Percentiles rank a stretch among this genome's conserved stretches.
phyloP scores from a whole-genome alignment of 2,113 vertebrate species.

The Actinemys pallida region DNA sequence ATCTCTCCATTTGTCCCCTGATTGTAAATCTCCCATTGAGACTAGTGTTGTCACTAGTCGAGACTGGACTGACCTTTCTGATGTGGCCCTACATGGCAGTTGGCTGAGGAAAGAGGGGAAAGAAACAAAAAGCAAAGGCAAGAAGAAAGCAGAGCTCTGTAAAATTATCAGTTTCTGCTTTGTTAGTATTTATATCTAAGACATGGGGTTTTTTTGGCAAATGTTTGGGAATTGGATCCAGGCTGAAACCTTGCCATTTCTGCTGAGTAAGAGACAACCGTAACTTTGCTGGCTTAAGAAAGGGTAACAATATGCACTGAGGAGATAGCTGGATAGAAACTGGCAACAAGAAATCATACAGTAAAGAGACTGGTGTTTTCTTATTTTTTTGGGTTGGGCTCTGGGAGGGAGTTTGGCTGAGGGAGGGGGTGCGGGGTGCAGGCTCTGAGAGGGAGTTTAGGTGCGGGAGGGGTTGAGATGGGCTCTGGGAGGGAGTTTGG shows the following conservation, averaged over 20 bases:
- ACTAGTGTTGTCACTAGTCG: background rate
- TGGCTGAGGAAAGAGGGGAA: background rate
- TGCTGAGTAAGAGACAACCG: slow-evolving; percentile 54
- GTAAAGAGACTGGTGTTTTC: background rate
- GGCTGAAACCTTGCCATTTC: slow-evolving; percentile 36
- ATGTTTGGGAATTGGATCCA: slow-evolving; percentile 42
- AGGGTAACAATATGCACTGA: background rate
- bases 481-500: too few relatives aligned
- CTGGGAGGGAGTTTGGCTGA: too few relatives aligned
- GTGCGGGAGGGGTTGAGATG: too few relatives aligned
- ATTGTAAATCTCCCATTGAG: background rate
- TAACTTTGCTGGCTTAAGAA: slow-evolving; percentile 13
- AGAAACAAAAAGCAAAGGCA: background rate
- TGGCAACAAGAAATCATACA: slow-evolving; percentile 6
- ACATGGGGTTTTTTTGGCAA: slow-evolving; percentile 26
- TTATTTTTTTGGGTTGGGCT: background rate
- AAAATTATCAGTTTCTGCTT: slow-evolving; percentile 38
- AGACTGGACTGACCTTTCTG: slow-evolving; percentile 3
- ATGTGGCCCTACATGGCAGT: background rate
- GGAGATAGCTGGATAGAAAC: background rate
- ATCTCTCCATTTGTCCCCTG: background rate
- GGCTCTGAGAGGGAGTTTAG: too few relatives aligned
- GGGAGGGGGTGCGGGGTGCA: too few relatives aligned
- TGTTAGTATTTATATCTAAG: background rate
- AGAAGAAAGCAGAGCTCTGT: background rate